Evolutionary conservation across 1,140 invertebrate genomes (phyloP), one percentile per base, ranked within the genome.

Genomic region (Nymphalis io): DNA sequence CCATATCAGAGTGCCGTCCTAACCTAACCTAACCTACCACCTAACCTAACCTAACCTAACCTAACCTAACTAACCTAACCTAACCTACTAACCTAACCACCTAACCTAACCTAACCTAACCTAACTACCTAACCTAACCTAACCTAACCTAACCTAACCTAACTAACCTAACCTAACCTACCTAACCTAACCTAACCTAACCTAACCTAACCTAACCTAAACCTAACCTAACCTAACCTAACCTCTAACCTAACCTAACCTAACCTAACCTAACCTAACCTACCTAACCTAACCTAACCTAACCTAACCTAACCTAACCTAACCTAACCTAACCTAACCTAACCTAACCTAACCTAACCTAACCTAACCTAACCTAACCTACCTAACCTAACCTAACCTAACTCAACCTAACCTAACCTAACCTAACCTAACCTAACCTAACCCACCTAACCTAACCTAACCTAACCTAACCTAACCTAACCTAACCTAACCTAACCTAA

Each of bases 271-370:
- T 27, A 27, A 27, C 23, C 23, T 27, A 27, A 27, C 23, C 23
- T 27, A 72, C 70, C 70, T 73, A 76, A 76, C 66, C 70, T 73
- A 73, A 76, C 70, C 72, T 67, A 72, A 75, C 70, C 70, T 75
- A 70, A 76, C 70, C 70, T 76, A 73, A 73, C 74, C 67, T 68
- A 75, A 76, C 67, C 66, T 73, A 73, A 73, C 66, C 67, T 73
- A 73, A 67, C 70, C 69, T 75, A 84, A 77, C 77, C 75, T 79
- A 82, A 80, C 78, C 74, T 74, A 82, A 80, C 73, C 75, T 73
- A 76, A 80, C 78, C 76, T 76, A 27, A 27, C 23, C 23, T 27
- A 27, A 27, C 23, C 23, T 27, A 27, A 84, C 78, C 76, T 72
- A 78, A 84, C 76, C 79, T 78, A 78, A 78, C 51, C 46, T 55